phyloP scores from a whole-genome alignment of 1,140 invertebrate species.

The Drosophila oshimai region DNA sequence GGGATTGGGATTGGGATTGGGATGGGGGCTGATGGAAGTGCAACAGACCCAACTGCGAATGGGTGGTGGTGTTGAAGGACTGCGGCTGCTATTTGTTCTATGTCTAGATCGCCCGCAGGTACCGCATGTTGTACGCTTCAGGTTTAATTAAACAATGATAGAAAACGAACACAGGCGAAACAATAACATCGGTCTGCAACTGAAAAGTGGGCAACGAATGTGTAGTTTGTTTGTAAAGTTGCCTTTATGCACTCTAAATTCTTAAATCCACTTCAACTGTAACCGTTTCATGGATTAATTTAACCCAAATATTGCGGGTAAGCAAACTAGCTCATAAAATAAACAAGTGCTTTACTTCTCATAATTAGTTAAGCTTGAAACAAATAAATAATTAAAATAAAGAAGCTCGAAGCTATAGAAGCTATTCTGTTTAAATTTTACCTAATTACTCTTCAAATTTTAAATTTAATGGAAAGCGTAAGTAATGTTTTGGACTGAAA shows the following conservation, averaged over 20 bases:
- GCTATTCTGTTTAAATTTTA: too few relatives aligned
- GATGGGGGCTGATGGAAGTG: constrained; percentile 1
- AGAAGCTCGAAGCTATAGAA: too few relatives aligned
- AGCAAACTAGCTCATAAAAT: neutral
- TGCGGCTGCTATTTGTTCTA: constrained; percentile 34
- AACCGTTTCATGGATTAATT: too few relatives aligned
- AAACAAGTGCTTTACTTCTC: too few relatives aligned
- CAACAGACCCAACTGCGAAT: neutral
- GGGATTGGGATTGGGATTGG: too few relatives aligned
- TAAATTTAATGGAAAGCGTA: too few relatives aligned
- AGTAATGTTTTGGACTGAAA: too few relatives aligned
- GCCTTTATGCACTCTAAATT: constrained; percentile 1
- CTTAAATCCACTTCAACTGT: neutral
- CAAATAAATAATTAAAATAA: too few relatives aligned
- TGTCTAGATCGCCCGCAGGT: constrained; percentile 53
- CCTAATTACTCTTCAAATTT: too few relatives aligned
- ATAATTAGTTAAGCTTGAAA: too few relatives aligned
- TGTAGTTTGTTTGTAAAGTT: constrained; percentile 5
- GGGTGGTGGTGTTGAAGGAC: neutral
- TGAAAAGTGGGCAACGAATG: neutral
- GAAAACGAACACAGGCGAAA: constrained; percentile 48
- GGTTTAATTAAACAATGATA: constrained; percentile 79
- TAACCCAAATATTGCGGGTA: too few relatives aligned
- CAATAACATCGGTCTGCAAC: constrained; percentile 19
- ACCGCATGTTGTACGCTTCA: constrained; percentile 75